These are phyloP conservation scores for Tympanoctomys barrerae DNA, from an alignment of 2,797 vertebrate species.

Conservation along the genomic window DNA sequence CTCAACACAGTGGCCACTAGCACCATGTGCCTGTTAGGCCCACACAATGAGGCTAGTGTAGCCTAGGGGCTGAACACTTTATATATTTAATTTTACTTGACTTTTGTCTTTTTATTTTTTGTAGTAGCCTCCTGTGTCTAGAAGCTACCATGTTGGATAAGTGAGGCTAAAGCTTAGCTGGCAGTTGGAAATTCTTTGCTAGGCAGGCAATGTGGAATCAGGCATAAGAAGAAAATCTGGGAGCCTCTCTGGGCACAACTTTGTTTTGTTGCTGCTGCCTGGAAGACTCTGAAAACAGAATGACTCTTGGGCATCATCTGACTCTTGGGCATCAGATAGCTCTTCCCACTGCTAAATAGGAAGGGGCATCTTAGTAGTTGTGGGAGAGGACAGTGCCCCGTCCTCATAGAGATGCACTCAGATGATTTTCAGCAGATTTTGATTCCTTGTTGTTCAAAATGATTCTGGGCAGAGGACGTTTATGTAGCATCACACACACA, in stretches of 20 bases:
- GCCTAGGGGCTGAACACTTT: background rate
- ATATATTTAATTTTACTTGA: background rate
- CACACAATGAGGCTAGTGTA: background rate
- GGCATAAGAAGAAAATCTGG: background rate
- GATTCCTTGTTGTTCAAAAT: background rate
- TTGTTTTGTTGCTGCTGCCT: background rate
- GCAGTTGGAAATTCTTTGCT: background rate
- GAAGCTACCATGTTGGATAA: background rate
- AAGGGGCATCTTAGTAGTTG: background rate
- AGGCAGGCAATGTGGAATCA: background rate
- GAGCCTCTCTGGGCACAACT: background rate
- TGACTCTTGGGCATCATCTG: too few relatives aligned
- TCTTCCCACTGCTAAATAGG: background rate
- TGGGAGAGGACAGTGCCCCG: background rate
- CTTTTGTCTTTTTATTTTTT: background rate
- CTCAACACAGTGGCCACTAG: accelerated
- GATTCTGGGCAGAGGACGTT: background rate
- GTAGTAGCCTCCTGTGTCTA: background rate
- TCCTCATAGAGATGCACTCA: background rate
- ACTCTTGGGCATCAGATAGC: background rate
- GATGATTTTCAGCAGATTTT: background rate
- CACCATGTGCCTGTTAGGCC: accelerated
- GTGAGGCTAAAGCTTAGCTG: background rate
- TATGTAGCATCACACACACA: too few relatives aligned
- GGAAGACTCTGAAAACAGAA: background rate